Conservation (phyloP, 2,888 invertebrate genomes). For the Drosophila bunnanda region DNA sequence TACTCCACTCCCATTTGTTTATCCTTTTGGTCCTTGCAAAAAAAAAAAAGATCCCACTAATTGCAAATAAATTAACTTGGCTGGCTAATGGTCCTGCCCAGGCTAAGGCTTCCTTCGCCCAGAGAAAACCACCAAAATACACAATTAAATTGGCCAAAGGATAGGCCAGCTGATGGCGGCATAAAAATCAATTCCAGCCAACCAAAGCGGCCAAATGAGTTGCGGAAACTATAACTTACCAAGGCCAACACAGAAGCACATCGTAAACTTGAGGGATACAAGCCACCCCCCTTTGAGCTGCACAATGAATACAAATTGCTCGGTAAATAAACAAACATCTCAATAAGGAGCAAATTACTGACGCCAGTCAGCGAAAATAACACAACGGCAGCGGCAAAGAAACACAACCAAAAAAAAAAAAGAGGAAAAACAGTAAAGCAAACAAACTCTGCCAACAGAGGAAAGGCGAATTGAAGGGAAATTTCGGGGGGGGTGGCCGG, state of each 20-base stretch:
- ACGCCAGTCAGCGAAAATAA: slow-evolving; percentile 69
- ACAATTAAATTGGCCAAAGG: slow-evolving; percentile 49
- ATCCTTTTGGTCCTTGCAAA: slow-evolving; percentile 20
- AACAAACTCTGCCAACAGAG: slow-evolving; percentile 22
- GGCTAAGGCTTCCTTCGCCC: slow-evolving; percentile 6
- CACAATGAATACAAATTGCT: slow-evolving; percentile 81
- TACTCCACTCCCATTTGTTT: slow-evolving; percentile 4
- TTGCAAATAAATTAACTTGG: slow-evolving; percentile 78
- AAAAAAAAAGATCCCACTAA: slow-evolving; percentile 54
- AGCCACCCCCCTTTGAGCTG: slow-evolving; percentile 44
- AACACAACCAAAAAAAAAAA: slow-evolving; percentile 9
- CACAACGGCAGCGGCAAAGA: slow-evolving; percentile 20
- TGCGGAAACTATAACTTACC: slow-evolving; percentile 80
- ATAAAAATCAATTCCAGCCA: slow-evolving; percentile 75
- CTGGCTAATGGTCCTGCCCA: slow-evolving; percentile 63
- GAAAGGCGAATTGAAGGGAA: slow-evolving; percentile 15
- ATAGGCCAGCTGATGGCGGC: slow-evolving; percentile 56
- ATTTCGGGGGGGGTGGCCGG: background rate
- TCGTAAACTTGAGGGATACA: slow-evolving; percentile 52
- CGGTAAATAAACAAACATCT: slow-evolving; percentile 81
- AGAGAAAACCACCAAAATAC: slow-evolving; percentile 43
- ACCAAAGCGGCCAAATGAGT: slow-evolving; percentile 77
- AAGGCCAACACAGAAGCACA: slow-evolving; percentile 49
- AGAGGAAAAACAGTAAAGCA: slow-evolving; percentile 20
- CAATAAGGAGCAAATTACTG: slow-evolving; percentile 81